phyloP scores from a whole-genome alignment of 2,888 invertebrate species.

The Anticlea derivata region DNA sequence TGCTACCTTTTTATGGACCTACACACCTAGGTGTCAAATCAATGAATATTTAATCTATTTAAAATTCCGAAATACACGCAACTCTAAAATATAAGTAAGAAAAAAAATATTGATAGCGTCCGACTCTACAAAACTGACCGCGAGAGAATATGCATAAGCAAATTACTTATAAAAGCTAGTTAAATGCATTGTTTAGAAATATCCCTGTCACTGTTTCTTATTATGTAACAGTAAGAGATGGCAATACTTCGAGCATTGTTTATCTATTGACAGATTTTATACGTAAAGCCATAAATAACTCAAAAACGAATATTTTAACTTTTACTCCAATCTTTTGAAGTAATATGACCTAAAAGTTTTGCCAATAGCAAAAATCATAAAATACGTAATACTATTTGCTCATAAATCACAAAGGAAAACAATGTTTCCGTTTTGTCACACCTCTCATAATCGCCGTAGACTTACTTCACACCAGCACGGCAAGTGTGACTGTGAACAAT shows the following conservation, averaged over 20 bases:
- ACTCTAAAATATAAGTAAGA: too few relatives aligned
- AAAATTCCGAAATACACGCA: too few relatives aligned
- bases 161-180: too few relatives aligned
- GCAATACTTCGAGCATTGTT: too few relatives aligned
- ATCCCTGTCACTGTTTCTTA: too few relatives aligned
- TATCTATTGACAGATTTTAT: too few relatives aligned
- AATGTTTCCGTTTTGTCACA: slow-evolving; percentile 29
- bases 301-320: background rate
- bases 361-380: slow-evolving; percentile 5
- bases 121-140: too few relatives aligned
- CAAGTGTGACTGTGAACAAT: slow-evolving; percentile 18
- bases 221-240: too few relatives aligned
- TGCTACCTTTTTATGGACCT: background rate
- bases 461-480: slow-evolving; percentile 25
- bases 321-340: background rate
- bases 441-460: slow-evolving; percentile 27
- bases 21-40: background rate
- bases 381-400: slow-evolving; percentile 21
- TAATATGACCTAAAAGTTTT: background rate
- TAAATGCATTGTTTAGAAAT: too few relatives aligned
- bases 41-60: background rate
- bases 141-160: too few relatives aligned
- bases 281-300: too few relatives aligned
- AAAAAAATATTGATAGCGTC: too few relatives aligned
- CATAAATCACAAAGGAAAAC: slow-evolving; percentile 26